Percentiles rank a stretch among this genome's conserved stretches.
phyloP scores from a whole-genome alignment of 92 coral and sea anemone genomes.

The Epizoanthus stellaris region DNA sequence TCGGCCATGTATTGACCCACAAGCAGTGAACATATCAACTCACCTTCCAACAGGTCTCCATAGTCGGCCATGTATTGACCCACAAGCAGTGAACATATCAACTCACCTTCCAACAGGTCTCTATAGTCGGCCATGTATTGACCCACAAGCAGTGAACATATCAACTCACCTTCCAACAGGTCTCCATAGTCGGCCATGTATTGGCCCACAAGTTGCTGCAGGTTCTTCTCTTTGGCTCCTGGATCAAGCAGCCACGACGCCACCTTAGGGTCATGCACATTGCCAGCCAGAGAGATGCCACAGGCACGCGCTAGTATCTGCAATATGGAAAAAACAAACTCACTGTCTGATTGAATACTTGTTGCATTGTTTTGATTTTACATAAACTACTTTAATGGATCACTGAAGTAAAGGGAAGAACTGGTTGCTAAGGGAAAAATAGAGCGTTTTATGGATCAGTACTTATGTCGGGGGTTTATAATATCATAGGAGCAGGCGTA shows the following conservation, averaged over 20 bases:
- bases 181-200: constrained; percentile 71
- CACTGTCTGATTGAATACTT: no score
- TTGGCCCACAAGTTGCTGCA: constrained; percentile 84
- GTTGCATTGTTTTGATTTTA: no score
- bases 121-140: constrained; percentile 58
- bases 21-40: no score
- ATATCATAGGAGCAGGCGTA: no score
- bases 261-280: constrained; percentile 87
- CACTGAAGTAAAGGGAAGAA: no score
- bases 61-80: constrained; percentile 48
- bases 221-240: constrained; percentile 82
- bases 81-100: neutral
- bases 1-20: no score
- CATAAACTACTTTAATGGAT: no score
- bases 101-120: constrained; percentile 78
- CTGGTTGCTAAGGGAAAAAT: no score
- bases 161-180: constrained; percentile 77
- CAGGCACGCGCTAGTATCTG: constrained; percentile 82
- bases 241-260: constrained; percentile 98
- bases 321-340: neutral
- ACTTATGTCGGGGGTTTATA: no score
- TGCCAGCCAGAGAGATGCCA: constrained; percentile 77
- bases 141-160: no score
- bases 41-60: constrained; percentile 81
- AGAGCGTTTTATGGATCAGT: no score